Evolutionary conservation across 2,888 invertebrate species (phyloP).

Genomic region (Aquatica leii): DNA sequence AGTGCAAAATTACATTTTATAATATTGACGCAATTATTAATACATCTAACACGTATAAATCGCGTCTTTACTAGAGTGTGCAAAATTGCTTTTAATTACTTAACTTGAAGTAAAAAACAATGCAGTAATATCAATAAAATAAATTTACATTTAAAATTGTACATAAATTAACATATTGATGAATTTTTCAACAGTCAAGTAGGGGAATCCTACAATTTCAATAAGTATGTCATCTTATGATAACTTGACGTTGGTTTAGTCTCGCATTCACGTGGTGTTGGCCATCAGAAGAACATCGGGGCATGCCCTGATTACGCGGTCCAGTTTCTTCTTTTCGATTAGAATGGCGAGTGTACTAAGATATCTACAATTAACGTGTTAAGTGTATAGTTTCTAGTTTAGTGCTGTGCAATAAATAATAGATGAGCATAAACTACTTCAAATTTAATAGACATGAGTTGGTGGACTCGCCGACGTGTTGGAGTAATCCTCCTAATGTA

Average conservation of each 20-base stretch:
- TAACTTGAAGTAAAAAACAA: too few relatives aligned
- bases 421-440: constrained; percentile 5
- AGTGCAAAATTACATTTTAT: too few relatives aligned
- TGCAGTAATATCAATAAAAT: too few relatives aligned
- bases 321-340: constrained; percentile 46
- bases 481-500: constrained; percentile 14
- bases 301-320: constrained; percentile 55
- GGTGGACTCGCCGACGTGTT: constrained; percentile 6
- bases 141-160: too few relatives aligned
- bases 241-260: constrained; percentile 50
- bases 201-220: constrained; percentile 15
- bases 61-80: too few relatives aligned
- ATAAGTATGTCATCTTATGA: constrained; percentile 48
- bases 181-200: neutral
- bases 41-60: too few relatives aligned
- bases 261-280: constrained; percentile 53
- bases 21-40: too few relatives aligned
- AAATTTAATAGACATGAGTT: constrained; percentile 13
- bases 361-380: neutral
- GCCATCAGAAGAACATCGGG: constrained; percentile 49
- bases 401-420: constrained; percentile 25
- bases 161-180: too few relatives aligned
- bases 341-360: constrained; percentile 26
- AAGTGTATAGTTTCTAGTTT: constrained; percentile 6
- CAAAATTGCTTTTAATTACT: too few relatives aligned